Evolutionary conservation across 2,113 vertebrate species (phyloP).

Genomic region (Dermatemys mawii): DNA sequence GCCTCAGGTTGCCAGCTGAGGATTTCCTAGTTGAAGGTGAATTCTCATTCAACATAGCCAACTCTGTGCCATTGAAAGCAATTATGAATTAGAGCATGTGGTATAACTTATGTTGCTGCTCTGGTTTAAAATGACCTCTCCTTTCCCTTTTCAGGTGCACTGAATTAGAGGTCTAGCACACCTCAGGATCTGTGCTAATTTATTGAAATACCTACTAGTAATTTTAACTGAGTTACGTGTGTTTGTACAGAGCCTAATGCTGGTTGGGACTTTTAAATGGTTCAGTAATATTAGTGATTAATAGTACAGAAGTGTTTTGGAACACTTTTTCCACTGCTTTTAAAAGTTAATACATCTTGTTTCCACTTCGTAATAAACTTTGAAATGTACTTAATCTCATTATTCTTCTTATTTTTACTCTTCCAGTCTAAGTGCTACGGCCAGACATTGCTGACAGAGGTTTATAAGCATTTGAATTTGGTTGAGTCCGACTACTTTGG

Average conservation of each 20-base stretch:
- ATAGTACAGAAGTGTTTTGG: neutral
- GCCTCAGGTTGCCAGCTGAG: rapidly evolving
- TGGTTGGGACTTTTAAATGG: neutral
- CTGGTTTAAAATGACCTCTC: neutral
- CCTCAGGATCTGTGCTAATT: neutral
- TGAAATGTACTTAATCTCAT: neutral
- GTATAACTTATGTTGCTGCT: neutral
- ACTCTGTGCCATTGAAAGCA: neutral
- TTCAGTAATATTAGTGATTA: neutral
- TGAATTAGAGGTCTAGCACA: neutral
- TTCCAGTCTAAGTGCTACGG: conserved; percentile 85
- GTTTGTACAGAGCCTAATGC: neutral
- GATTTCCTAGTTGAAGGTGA: rapidly evolving
- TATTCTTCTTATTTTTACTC: neutral
- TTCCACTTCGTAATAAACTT: neutral
- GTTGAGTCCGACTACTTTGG: conserved; percentile 97
- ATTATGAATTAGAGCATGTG: neutral
- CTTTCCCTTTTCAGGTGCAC: neutral
- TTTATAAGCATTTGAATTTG: conserved; percentile 90
- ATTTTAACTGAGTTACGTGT: neutral
- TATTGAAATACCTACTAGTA: neutral
- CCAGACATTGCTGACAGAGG: conserved; percentile 83
- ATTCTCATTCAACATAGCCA: neutral
- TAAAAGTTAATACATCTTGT: neutral
- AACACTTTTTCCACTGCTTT: neutral